A percentile compares a stretch with the other conserved stretches of the same genome.
These are phyloP conservation scores for Porites rus DNA, from an alignment of 92 coral and sea anemone genomes.

Conservation along the genomic window DNA sequence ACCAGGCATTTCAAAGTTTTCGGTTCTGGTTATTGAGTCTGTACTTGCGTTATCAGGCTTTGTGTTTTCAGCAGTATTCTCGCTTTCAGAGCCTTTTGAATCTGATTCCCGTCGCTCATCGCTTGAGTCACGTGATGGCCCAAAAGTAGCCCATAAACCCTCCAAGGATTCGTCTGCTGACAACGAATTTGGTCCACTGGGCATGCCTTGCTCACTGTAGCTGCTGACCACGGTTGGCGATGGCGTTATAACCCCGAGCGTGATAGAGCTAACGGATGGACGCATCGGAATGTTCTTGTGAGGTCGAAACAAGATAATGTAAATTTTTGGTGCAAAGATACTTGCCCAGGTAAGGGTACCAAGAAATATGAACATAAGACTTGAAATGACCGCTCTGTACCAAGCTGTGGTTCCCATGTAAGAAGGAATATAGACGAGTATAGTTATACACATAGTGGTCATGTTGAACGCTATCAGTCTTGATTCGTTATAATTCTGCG, in stretches of 20 bases:
- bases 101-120: not conserved
- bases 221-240: constrained; percentile 34
- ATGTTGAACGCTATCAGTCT: constrained; percentile 84
- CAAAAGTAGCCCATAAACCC: constrained; percentile 4
- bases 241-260: constrained; percentile 65
- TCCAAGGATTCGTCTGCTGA: not conserved
- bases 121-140: not conserved
- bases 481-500: constrained; percentile 90
- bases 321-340: constrained; percentile 75
- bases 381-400: constrained; percentile 70
- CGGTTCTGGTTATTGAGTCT: not conserved
- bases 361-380: constrained; percentile 70
- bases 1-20: not conserved
- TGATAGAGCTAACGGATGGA: constrained; percentile 70
- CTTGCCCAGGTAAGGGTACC: constrained; percentile 72
- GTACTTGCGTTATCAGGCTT: not conserved
- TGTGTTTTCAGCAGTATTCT: not conserved
- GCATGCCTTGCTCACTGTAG: constrained; percentile 35
- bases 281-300: constrained; percentile 80
- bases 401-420: constrained; percentile 75
- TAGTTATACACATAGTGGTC: constrained; percentile 81
- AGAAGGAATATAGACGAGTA: constrained; percentile 75
- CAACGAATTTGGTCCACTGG: constrained; percentile 13
- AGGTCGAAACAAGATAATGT: constrained; percentile 70
- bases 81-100: not conserved